Evolutionary conservation across 2,113 vertebrate species (phyloP), one percentile per base, ranked within the genome.

Genomic region (Cebus imitator): DNA sequence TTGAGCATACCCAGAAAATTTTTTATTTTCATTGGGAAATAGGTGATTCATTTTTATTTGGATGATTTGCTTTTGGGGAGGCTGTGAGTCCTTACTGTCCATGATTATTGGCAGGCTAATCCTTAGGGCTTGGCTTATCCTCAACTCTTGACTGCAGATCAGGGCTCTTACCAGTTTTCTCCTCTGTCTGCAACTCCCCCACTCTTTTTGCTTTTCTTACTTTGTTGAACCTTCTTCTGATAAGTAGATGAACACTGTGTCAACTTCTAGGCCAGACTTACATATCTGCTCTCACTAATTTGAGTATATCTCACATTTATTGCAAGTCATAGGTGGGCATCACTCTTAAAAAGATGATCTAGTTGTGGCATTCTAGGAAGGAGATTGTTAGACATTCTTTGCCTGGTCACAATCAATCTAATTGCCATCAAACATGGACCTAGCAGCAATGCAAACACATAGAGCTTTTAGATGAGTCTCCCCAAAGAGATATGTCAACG

Each of bases 71-170:
- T 92, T 27, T 96, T 64, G 37, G 16, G 32, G 10, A 52, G 0
- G 1, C 7, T 9, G 17, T 37, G 1, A 2, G 1, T 55, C 7
- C 37, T 87, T 83, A 68, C 25, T 52, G 1, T 1, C 32, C 0
- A 5, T 25, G 6, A 21, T 73, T 87, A 6, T 48, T 50, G 5
- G 61, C 20, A 55, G 0, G 8, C 12, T 83, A 17, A 61, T 83
- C 3, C 8, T 18, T 9, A n/a, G 32, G 30, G 12, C 1, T 90
- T 83, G 6, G 0, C 2, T 66, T 68, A 89, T 55, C 23, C 9
- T 83, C 35, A 0, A 21, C 18, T 32, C n/a, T 64, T 79, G 10
- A 68, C 4, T 35, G 27, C 1, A 82, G 9, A 18, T 8, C 23
- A 92, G n/a, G 73, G 20, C 4, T 17, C 52, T 90, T 83, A 35